Evolutionary conservation across 2,888 invertebrate species (phyloP).

Genomic region (Xestia rhomboidea): DNA sequence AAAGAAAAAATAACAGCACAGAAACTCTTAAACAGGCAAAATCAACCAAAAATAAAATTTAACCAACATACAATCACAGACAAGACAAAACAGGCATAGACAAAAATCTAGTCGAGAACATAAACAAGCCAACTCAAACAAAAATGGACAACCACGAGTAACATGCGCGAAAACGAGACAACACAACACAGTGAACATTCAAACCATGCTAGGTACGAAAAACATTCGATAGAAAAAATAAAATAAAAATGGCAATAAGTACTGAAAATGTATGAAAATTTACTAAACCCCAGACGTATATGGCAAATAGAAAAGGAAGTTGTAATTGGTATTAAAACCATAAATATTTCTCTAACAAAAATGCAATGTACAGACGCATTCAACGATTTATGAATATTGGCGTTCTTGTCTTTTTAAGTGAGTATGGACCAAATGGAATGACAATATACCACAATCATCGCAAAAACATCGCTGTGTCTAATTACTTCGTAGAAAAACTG

Average conservation of each 20-base stretch:
- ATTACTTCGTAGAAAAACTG: not conserved
- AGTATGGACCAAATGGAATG: constrained; percentile 30
- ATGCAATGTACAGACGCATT: not conserved
- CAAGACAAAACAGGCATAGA: constrained; percentile 43
- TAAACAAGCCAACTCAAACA: constrained; percentile 39
- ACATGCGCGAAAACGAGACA: constrained; percentile 44
- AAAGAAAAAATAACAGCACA: constrained; percentile 1
- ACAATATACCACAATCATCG: not conserved
- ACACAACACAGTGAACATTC: constrained; percentile 42
- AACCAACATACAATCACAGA: constrained; percentile 36
- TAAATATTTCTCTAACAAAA: not conserved
- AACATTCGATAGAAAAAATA: not conserved
- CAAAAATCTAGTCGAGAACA: constrained; percentile 24
- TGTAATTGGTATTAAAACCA: not conserved
- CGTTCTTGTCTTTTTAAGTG: not conserved
- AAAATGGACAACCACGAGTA: constrained; percentile 28
- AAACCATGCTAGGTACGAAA: constrained; percentile 48
- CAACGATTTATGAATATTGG: not conserved
- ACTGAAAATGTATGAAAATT: constrained; percentile 17
- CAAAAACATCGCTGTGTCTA: not conserved
- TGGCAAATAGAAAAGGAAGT: not conserved
- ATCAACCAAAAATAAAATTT: constrained; percentile 48
- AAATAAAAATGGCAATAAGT: constrained; percentile 3
- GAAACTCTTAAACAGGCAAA: constrained; percentile 51
- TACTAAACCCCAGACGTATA: not conserved